Evolutionary conservation across 2,797 vertebrate genomes (phyloP).

Genomic region (Propithecus perrieri): DNA sequence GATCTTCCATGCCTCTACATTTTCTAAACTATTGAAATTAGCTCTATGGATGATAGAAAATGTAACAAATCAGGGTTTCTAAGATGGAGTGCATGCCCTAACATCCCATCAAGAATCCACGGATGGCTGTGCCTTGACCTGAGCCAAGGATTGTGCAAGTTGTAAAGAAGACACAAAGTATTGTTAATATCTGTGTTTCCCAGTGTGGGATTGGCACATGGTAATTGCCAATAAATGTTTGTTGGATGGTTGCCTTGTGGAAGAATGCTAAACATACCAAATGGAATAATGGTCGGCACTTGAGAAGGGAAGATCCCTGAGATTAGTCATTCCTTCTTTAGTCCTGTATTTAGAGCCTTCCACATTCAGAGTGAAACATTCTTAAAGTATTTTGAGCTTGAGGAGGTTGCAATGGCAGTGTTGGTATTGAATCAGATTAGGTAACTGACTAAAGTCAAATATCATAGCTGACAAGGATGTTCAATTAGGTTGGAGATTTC

Average conservation of each 20-base stretch:
- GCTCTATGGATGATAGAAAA: not conserved
- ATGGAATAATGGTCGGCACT: not conserved
- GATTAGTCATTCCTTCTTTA: not conserved
- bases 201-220: not conserved
- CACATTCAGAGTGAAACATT: not conserved
- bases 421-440: not conserved
- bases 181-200: not conserved
- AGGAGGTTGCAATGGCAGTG: not conserved
- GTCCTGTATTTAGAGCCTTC: constrained; percentile 8
- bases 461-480: not conserved
- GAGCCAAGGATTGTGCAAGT: not conserved
- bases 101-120: not conserved
- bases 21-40: not conserved
- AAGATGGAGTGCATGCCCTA: not conserved
- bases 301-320: not conserved
- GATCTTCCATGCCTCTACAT: not conserved
- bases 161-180: not conserved
- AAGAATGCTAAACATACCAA: not conserved
- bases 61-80: not conserved
- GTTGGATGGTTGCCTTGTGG: not conserved
- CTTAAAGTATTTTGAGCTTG: constrained; percentile 12
- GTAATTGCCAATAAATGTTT: constrained; percentile 23
- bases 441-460: not conserved
- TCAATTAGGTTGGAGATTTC: not conserved
- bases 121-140: not conserved